These are phyloP conservation scores for Pituophis catenifer DNA, from an alignment of 2,113 vertebrate genomes.

Conservation along the genomic window DNA sequence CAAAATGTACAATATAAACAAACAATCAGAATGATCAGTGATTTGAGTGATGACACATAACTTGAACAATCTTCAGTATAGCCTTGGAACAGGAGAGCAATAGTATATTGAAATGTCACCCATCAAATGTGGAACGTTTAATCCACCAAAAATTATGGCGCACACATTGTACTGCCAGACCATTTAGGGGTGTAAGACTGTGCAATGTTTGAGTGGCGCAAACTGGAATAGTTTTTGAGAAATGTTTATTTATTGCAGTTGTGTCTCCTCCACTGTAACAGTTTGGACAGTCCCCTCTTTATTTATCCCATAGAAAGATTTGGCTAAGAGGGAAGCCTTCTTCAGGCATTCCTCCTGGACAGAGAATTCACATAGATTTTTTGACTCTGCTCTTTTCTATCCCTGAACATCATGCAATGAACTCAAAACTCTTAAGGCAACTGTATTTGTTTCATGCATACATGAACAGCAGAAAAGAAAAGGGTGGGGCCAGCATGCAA, in stretches of 20 bases:
- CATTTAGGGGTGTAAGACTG: neutral
- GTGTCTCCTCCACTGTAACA: neutral
- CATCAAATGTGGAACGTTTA: neutral
- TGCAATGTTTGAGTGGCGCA: neutral
- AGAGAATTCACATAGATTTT: neutral
- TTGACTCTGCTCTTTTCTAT: neutral
- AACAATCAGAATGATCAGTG: accelerated
- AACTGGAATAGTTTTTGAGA: neutral
- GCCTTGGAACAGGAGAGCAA: neutral
- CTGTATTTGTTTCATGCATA: neutral
- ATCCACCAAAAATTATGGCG: neutral
- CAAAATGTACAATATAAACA: neutral
- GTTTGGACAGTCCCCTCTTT: too few species aligned
- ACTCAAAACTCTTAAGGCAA: neutral
- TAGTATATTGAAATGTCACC: neutral
- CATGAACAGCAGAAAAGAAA: neutral
- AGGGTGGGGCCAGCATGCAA: neutral
- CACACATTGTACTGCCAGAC: neutral
- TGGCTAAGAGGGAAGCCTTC: neutral
- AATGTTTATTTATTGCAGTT: neutral
- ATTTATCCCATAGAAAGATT: neutral
- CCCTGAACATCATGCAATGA: neutral
- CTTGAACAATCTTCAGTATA: neutral
- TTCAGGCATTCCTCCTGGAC: neutral
- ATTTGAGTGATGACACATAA: neutral